Base-by-base conservation (phyloP, 2,888 invertebrate species). In the Heteromurus nitidus region DNA sequence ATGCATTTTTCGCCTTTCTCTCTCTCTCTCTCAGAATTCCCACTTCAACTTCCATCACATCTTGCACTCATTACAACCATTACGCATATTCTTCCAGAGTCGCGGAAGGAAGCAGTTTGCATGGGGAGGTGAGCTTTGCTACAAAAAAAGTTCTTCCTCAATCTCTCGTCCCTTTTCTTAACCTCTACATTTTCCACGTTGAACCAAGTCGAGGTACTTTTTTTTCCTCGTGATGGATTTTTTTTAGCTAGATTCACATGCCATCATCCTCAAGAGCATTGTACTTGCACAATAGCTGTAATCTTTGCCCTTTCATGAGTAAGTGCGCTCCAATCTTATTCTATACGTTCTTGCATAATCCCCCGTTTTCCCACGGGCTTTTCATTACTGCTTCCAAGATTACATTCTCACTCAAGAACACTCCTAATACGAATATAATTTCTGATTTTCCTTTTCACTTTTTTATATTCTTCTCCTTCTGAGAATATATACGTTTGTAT, bases 1-100 rank as follows among this genome's bases (percentile, higher is more conserved):
- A 82, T 79, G 79, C 74, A 82, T 73, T 82, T 82, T 74, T 30
- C 55, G 13, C 22, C 47, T 22, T n/a, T 75, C 67, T 73, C 44
- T n/a, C n/a, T n/a, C n/a, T n/a, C n/a, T n/a, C n/a, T n/a, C 70
- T 24, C 36, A n/a, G 31, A 58, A 53, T 64, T 70, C 53, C 58
- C 55, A 70, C 55, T 47, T 65, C 60, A 62, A 28, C 69, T 62
- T 47, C 55, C 65, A 58, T 72, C 79, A 65, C 64, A 65, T 28
- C 53, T 53, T 70, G 62, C 55, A 42, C 65, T 47, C 70, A 72
- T 72, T 70, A 79, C 31, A 69, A 76, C 44, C 44, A 47, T 50
- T 50, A 50, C 50, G 5, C n/a, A n/a, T n/a, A n/a, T 53, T 53
- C 36, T 36, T 36, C 5, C 36, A 36, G 13, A 36, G n/a, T n/a